Conservation (phyloP, 2,797 vertebrate genomes). For the Xenopus petersii region DNA sequence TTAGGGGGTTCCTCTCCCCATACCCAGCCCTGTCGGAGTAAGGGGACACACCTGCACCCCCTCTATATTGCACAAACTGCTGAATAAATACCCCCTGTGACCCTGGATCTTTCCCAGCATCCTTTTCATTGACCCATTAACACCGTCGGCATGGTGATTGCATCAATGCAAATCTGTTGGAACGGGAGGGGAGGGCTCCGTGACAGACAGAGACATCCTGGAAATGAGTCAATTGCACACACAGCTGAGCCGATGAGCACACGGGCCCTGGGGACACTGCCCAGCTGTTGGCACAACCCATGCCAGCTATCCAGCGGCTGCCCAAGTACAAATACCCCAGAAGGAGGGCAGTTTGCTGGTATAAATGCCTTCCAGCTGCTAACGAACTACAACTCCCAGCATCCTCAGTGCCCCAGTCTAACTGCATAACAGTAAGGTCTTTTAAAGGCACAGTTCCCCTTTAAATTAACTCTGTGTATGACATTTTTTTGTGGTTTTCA, state of each 20-base stretch:
- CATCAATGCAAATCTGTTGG: neutral
- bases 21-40: neutral
- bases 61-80: neutral
- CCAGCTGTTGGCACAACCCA: slow-evolving; percentile 11
- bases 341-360: too few relatives aligned
- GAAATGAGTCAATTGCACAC: slow-evolving; percentile 34
- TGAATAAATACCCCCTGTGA: too few relatives aligned
- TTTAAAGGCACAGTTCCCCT: too few relatives aligned
- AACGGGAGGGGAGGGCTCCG: slow-evolving; percentile 2
- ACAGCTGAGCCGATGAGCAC: neutral
- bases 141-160: neutral
- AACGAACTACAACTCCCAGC: too few relatives aligned
- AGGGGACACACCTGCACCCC: neutral
- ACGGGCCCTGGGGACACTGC: neutral
- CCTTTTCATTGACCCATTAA: neutral
- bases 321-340: too few relatives aligned
- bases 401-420: too few relatives aligned
- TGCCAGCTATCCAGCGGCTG: too few relatives aligned
- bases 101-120: too few relatives aligned
- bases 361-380: too few relatives aligned
- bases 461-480: too few relatives aligned
- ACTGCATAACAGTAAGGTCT: too few relatives aligned
- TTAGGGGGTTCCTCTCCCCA: neutral
- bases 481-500: too few relatives aligned
- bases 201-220: slow-evolving; percentile 54